phyloP scores from a whole-genome alignment of 2,797 vertebrate species.

The Typhlichthys subterraneus region DNA sequence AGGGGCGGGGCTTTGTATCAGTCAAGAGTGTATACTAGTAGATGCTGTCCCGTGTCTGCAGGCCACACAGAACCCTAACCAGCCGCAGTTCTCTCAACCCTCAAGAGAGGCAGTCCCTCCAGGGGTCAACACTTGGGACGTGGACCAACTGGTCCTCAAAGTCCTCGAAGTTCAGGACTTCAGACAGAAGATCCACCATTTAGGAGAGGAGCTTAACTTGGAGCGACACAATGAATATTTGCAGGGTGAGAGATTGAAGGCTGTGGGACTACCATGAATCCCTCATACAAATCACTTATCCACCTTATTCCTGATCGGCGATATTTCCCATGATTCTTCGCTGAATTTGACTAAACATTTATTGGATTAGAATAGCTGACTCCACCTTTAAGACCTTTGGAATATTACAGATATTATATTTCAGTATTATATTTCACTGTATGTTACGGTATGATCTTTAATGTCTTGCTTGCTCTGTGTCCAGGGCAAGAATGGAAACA shows the following conservation, averaged over 20 bases:
- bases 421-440: neutral
- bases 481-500: conserved; percentile 47
- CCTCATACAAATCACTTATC: too few relatives aligned
- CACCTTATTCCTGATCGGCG: too few relatives aligned
- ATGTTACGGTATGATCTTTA: neutral
- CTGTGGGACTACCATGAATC: too few relatives aligned
- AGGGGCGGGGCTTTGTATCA: too few relatives aligned
- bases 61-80: conserved; percentile 5
- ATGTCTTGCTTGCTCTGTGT: conserved; percentile 16
- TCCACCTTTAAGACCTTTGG: too few relatives aligned
- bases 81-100: conserved; percentile 10
- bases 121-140: conserved; percentile 44
- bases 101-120: neutral
- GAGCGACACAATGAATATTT: conserved; percentile 73
- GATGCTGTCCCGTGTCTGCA: conserved; percentile 22
- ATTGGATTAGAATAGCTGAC: too few relatives aligned
- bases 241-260: conserved; percentile 53
- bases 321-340: too few relatives aligned
- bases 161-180: conserved; percentile 71
- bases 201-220: conserved; percentile 79
- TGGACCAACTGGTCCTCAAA: conserved; percentile 67
- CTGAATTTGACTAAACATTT: too few relatives aligned
- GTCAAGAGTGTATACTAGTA: neutral
- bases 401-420: too few relatives aligned
- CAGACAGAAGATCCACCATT: conserved; percentile 71